Base-by-base conservation (phyloP, 2,797 vertebrate species). In the Gila robusta region DNA sequence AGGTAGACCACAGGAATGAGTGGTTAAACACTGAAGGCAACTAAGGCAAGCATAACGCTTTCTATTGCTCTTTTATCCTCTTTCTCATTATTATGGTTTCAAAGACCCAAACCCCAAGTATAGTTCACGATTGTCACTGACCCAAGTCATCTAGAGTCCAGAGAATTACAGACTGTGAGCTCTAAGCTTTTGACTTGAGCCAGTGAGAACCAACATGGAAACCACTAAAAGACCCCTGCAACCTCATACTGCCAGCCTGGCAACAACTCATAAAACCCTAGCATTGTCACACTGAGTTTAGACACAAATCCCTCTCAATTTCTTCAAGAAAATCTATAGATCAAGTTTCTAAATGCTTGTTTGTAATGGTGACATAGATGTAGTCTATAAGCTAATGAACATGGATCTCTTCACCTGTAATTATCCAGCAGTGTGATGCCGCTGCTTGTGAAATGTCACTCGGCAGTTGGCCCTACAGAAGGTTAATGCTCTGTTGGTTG, bases 371-470 rank as follows among this genome's bases (percentile, higher is more conserved):
- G 28, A 16, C 64, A 32, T 76, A 37, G 28, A 54, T 76, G 49
- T 23, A 11, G 41, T 23, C 37, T 14, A 0, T 54, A 35, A 23
- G 28, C 10, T 76, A 54, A 54, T 76, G 19, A 56, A 54, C 32
- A 1, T 19, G 64, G 64, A 2, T 21, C 73, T 35, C 28, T 37
- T 76, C 7, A 52, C 21, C 59, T 54, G 72, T 67, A 67, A 78
- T 84, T 84, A 70, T 32, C 32, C 70, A 77, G 71, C 81, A 23
- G 62, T 71, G 41, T 67, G 69, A 77, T 32, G 64, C 49, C 17
- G 3, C 80, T 35, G 26, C 62, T 74, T 28, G 52, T 87, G 87
- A 72, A 91, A 88, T 80, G 81, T 89, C 87, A 82, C 54, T 14
- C 56, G 32, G 73, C 17, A 44, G 86, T 77, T 86, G 84, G 84